A percentile compares a stretch with the other conserved stretches of the same genome.
Conservation (phyloP, 1,140 invertebrate species). For the Listronotus bonariensis region DNA sequence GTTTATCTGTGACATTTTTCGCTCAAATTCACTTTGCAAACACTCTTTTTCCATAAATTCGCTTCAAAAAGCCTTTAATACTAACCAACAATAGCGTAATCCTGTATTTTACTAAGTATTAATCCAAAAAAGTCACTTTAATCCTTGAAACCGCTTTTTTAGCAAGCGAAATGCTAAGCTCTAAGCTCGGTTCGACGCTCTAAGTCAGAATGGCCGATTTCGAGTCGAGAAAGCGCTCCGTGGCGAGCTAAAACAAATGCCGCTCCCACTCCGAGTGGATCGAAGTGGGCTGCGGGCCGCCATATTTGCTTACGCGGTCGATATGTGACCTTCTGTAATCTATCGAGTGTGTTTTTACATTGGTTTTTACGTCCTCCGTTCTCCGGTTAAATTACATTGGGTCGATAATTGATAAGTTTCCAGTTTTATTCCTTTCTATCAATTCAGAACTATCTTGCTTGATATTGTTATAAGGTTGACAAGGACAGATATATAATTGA, state of each 20-base stretch:
- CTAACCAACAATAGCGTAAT: constrained; percentile 12
- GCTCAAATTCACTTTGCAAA: neutral
- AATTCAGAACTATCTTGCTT: no score
- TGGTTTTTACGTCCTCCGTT: no score
- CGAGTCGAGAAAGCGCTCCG: neutral
- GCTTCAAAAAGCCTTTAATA: constrained; percentile 4
- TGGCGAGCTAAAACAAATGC: constrained; percentile 3
- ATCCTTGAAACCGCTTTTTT: constrained; percentile 14
- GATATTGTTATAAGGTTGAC: no score
- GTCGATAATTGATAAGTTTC: no score
- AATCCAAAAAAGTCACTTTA: constrained; percentile 30
- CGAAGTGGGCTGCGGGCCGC: constrained; percentile 8
- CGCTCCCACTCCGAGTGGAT: neutral
- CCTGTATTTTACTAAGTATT: constrained; percentile 1
- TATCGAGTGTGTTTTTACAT: no score
- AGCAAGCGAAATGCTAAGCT: constrained; percentile 11
- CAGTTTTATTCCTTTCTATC: no score
- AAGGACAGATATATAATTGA: no score
- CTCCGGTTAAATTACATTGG: no score
- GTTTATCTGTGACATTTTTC: constrained; percentile 2
- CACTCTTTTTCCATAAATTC: neutral
- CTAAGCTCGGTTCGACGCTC: constrained; percentile 15
- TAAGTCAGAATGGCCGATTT: constrained; percentile 29
- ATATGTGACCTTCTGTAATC: constrained; percentile 1
- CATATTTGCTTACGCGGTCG: constrained; percentile 7